phyloP scores from a whole-genome alignment of 2,888 invertebrate species.

The Sarcophaga carnaria region DNA sequence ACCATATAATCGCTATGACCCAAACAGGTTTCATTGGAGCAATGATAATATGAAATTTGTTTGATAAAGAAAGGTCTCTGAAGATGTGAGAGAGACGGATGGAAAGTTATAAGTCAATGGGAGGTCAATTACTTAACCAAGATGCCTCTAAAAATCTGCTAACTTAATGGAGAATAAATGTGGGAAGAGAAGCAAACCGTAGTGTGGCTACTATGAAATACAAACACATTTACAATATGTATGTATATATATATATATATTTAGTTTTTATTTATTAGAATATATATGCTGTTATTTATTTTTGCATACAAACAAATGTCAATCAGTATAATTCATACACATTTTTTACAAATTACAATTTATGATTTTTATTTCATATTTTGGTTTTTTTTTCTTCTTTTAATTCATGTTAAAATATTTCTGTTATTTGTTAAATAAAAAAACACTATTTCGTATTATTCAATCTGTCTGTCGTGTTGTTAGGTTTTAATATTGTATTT shows the following conservation, averaged over 20 bases:
- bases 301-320: conserved; percentile 54
- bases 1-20: no score
- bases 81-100: no score
- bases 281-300: conserved; percentile 54
- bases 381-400: not conserved
- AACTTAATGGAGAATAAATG: no score
- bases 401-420: conserved; percentile 50
- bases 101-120: no score
- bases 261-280: conserved; percentile 60
- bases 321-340: conserved; percentile 55
- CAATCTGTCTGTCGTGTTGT: not conserved
- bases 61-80: no score
- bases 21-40: no score
- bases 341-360: conserved; percentile 35
- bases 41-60: no score
- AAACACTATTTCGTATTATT: conserved; percentile 29
- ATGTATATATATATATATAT: not conserved
- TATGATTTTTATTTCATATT: not conserved
- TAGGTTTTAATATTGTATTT: conserved; percentile 25
- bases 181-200: no score
- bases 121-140: not conserved
- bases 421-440: conserved; percentile 47
- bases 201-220: no score
- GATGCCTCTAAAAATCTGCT: no score
- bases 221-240: no score